These are phyloP conservation scores for Anoplophora glabripennis DNA, from an alignment of 1,140 invertebrate genomes.

Conservation along the genomic window DNA sequence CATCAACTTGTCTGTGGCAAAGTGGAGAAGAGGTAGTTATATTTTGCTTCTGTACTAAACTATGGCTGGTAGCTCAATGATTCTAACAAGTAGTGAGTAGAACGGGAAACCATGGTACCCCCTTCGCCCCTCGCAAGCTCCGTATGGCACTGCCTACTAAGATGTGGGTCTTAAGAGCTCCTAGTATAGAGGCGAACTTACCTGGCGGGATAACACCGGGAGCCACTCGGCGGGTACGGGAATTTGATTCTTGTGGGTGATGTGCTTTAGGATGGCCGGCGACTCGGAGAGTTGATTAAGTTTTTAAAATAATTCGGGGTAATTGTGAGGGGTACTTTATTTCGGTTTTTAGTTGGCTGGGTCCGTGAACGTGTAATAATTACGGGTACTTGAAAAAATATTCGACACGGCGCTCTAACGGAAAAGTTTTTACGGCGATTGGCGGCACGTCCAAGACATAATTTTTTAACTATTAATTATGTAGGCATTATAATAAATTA, in stretches of 20 bases:
- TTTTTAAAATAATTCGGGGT: conserved; percentile 18
- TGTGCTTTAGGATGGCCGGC: conserved; percentile 5
- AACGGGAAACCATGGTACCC: conserved; percentile 32
- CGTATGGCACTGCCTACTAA: conserved; percentile 36
- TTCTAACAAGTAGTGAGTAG: conserved; percentile 45
- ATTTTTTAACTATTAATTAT: too few relatives aligned
- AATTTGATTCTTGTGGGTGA: conserved; percentile 5
- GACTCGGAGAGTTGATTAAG: conserved; percentile 9
- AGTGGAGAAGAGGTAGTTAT: conserved; percentile 8
- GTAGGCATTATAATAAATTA: too few relatives aligned
- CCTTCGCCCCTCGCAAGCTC: conserved; percentile 25
- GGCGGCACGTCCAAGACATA: too few relatives aligned
- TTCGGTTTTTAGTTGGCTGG: not conserved
- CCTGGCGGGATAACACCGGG: conserved; percentile 8
- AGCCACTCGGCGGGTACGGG: conserved; percentile 2
- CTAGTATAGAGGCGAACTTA: conserved; percentile 26
- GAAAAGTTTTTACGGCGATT: too few relatives aligned
- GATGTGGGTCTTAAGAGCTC: conserved; percentile 23
- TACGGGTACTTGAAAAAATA: too few relatives aligned
- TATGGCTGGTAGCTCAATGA: conserved; percentile 47
- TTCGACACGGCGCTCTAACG: too few relatives aligned
- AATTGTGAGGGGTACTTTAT: conserved; percentile 12
- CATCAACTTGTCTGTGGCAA: conserved; percentile 11
- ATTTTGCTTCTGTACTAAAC: conserved; percentile 45
- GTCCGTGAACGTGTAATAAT: not conserved